Evolutionary conservation across 1,140 invertebrate genomes (phyloP).

Genomic region (Bombyx mori): ASM3026992v2 NC_085130.1:11182001-11182500

Average conservation of each 20-base stretch:
- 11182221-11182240: slow-evolving; percentile 99
- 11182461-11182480: too few species aligned
- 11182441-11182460: neutral
- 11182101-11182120: too few species aligned
- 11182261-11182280: slow-evolving; percentile 98
- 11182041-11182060: too few species aligned
- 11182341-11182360: slow-evolving; percentile 88
- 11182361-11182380: slow-evolving; percentile 94
- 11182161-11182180: too few species aligned
- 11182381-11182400: slow-evolving; percentile 55
- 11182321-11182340: slow-evolving; percentile 96
- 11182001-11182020: too few species aligned
- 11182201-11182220: slow-evolving; percentile 84
- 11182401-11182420: neutral
- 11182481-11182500: too few species aligned
- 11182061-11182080: too few species aligned
- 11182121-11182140: too few species aligned
- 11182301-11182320: slow-evolving; percentile 92
- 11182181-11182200: too few species aligned
- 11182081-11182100: too few species aligned
- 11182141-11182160: too few species aligned
- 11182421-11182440: neutral
- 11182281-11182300: slow-evolving; percentile 96
- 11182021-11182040: too few species aligned
- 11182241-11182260: slow-evolving; percentile 96